A percentile compares a stretch with the other conserved stretches of the same genome.
Conservation (phyloP, 2,888 invertebrate genomes). For the Penaeus monodon region DNA sequence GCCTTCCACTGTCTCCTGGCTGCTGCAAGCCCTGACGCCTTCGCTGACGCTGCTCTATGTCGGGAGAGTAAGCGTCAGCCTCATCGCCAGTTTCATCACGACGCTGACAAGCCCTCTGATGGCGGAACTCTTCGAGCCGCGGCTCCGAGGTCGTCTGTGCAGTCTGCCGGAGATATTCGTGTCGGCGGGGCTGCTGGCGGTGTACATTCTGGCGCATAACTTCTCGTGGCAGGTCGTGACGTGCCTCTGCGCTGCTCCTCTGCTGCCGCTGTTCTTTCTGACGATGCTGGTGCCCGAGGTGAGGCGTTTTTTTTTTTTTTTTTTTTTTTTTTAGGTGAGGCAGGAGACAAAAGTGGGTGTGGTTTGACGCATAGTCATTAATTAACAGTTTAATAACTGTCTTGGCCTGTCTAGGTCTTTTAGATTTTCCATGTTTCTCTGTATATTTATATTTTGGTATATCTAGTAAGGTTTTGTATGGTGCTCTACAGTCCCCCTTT, state of each 20-base stretch:
- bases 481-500: constrained; percentile 27
- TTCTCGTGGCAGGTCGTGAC: constrained; percentile 78
- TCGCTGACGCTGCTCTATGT: constrained; percentile 36
- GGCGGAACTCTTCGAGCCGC: constrained; percentile 77
- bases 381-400: neutral
- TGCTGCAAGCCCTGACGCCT: constrained; percentile 48
- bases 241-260: constrained; percentile 76
- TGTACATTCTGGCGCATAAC: constrained; percentile 72
- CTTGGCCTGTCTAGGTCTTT: neutral
- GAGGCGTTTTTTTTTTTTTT: neutral
- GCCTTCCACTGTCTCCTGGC: constrained; percentile 46
- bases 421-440: neutral
- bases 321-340: neutral
- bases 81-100: constrained; percentile 32
- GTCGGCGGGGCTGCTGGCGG: constrained; percentile 78
- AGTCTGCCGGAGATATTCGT: constrained; percentile 81
- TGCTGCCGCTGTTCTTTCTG: constrained; percentile 75
- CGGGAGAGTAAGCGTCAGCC: constrained; percentile 39
- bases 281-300: constrained; percentile 78
- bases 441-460: neutral
- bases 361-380: neutral
- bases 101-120: constrained; percentile 51
- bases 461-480: neutral
- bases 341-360: neutral
- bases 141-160: constrained; percentile 81